These are phyloP conservation scores for Yoshiicerus persimilis DNA, from an alignment of 1,140 invertebrate genomes.

Conservation along the genomic window DNA sequence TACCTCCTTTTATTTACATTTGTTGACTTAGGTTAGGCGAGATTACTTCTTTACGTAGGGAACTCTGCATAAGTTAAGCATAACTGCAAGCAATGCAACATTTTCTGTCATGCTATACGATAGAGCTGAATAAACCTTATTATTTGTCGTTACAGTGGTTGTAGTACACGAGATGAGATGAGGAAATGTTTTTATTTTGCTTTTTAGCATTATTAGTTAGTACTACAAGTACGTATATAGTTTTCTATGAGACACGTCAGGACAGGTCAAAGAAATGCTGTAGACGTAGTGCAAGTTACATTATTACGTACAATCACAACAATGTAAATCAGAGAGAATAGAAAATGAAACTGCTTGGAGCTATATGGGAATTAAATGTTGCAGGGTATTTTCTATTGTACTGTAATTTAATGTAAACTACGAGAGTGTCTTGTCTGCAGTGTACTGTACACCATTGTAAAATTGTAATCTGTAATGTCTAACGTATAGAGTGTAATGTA, in stretches of 20 bases:
- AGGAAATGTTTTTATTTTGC: neutral
- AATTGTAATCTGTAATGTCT: too few relatives aligned
- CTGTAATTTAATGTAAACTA: neutral
- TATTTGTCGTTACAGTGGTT: neutral
- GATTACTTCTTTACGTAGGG: too few relatives aligned
- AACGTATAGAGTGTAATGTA: neutral
- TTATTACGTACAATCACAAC: neutral
- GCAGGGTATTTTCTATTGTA: neutral
- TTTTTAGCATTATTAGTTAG: neutral
- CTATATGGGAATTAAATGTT: neutral
- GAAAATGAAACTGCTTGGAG: neutral
- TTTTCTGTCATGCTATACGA: neutral
- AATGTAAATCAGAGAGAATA: neutral
- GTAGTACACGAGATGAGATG: neutral
- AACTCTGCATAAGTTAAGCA: neutral
- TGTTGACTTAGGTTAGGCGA: neutral
- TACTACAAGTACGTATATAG: neutral
- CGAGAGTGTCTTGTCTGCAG: neutral
- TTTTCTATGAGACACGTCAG: neutral
- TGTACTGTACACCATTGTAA: neutral
- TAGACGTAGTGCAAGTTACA: neutral
- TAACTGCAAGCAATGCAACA: neutral
- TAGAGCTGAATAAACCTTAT: neutral
- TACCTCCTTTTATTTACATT: neutral
- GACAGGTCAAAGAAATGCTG: neutral